Evolutionary conservation across 2,888 invertebrate species (phyloP).

Genomic region (Catocala fraxini): DNA sequence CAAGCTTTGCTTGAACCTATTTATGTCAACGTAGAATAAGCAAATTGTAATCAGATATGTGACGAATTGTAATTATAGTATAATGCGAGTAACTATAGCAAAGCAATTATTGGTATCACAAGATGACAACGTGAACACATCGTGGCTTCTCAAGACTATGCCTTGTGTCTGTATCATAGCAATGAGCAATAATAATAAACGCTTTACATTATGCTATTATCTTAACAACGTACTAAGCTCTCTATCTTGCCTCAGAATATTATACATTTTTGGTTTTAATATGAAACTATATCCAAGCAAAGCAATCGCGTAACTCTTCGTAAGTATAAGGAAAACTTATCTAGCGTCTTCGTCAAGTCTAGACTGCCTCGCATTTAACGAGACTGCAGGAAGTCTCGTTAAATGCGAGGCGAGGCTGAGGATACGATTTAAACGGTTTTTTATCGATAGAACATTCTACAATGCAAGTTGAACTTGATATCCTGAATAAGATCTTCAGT

Average conservation of each 20-base stretch:
- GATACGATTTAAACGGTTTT: slow-evolving; percentile 12
- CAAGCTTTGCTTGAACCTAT: slow-evolving; percentile 8
- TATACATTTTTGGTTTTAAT: not conserved
- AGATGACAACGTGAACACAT: slow-evolving; percentile 3
- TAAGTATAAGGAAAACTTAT: slow-evolving; percentile 23
- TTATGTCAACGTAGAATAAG: not conserved
- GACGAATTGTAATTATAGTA: not conserved
- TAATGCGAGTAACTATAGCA: too few species aligned
- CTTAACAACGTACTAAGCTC: too few species aligned
- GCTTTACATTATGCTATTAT: not conserved
- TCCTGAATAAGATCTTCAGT: not conserved
- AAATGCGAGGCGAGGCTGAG: too few species aligned
- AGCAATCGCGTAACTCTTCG: slow-evolving; percentile 3
- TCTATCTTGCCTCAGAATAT: too few species aligned
- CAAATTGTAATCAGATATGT: not conserved
- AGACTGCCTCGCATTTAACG: slow-evolving; percentile 14
- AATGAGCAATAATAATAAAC: not conserved
- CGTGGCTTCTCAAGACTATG: not conserved
- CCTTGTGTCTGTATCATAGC: slow-evolving; percentile 1
- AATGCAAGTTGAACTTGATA: not conserved
- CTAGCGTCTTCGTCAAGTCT: slow-evolving; percentile 12
- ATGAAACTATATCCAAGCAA: not conserved
- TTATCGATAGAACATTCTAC: slow-evolving; percentile 10
- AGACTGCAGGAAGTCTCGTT: too few species aligned
- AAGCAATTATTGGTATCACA: not conserved